Evolutionary conservation across 2,797 vertebrate species (phyloP).

Genomic region (Acanthurus tractus): DNA sequence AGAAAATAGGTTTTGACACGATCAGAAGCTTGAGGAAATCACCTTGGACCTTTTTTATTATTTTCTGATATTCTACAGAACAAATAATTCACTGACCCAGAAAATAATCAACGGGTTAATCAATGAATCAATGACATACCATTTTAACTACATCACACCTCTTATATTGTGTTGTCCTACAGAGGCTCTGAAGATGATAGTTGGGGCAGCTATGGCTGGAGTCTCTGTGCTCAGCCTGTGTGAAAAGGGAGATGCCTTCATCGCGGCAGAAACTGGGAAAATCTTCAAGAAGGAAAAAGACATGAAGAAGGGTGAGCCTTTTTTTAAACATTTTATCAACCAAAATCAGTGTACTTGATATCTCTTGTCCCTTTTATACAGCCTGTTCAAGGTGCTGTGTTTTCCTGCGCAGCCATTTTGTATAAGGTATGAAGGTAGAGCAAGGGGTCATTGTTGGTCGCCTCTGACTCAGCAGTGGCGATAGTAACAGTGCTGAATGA

Average conservation of each 20-base stretch:
- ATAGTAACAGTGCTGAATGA: no score
- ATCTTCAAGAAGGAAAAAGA: constrained; percentile 99
- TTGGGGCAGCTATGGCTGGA: constrained; percentile 88
- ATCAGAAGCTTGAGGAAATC: no score
- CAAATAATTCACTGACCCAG: background rate
- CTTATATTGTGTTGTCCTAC: constrained; percentile 20
- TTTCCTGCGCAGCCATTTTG: no score
- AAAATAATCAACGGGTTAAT: background rate
- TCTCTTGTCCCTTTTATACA: no score
- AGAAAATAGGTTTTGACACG: background rate
- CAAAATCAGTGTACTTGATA: background rate
- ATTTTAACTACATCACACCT: background rate
- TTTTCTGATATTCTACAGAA: background rate
- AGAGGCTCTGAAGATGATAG: constrained; percentile 91
- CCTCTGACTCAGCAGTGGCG: no score
- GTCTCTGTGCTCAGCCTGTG: constrained; percentile 92
- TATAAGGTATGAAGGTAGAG: no score
- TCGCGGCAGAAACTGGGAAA: constrained; percentile 94
- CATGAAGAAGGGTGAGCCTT: constrained; percentile 93
- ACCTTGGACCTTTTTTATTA: no score
- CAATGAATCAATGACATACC: background rate
- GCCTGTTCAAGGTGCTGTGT: no score
- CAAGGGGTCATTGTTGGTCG: no score
- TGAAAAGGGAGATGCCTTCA: constrained; percentile 93
- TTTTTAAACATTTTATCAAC: background rate